Base-by-base conservation (phyloP, 2,888 invertebrate genomes). In the Bhutanitis thaidina region DNA sequence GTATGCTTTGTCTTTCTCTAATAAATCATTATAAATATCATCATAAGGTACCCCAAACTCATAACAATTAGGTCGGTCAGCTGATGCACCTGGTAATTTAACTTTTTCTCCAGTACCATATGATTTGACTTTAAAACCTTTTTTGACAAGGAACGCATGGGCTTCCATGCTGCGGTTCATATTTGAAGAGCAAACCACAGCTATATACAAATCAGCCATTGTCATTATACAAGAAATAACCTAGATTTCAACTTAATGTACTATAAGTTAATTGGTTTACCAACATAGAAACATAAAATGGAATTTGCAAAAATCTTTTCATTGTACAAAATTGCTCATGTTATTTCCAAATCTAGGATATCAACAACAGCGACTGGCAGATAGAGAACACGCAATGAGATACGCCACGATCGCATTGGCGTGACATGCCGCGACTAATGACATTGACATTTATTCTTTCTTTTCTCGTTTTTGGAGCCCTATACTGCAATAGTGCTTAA, bases 101-200 rank as follows among this genome's bases (percentile, higher is more conserved):
- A 99, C 99, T 85, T 96, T 96, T 72, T 97, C 97, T 7, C 97
- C 97, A 27, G 97, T 97, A 12, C 97, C 97, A 86, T 94, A 98
- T 0, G 98, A 98, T 73, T 95, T 93, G 0, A 99, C 98, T 74
- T 94, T 94, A 76, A 97, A 99, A 10, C 99, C 99, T 72, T 98
- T 98, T 90, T 99, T 99, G 49, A 97, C 96, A 43, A 99, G 89
- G 82, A 98, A 98, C 52, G 96, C 96, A 89, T 99, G 99, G 12
- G 99, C 99, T 90, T 99, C 99, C 99, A 99, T 99, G 69, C 98
- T 98, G 53, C 99, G 92, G 77, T 99, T 99, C 97, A 99, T 99
- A 80, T 99, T 99, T 71, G 98, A 98, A 7, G 99, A 99, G 89
- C 99, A 99, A 62, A 98, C 96, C 49, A 99, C 98, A 16, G 99